A percentile compares a stretch with the other conserved stretches of the same genome.
Evolutionary conservation across 2,888 invertebrate species (phyloP).

Genomic region (Campopleginae sp.): DNA sequence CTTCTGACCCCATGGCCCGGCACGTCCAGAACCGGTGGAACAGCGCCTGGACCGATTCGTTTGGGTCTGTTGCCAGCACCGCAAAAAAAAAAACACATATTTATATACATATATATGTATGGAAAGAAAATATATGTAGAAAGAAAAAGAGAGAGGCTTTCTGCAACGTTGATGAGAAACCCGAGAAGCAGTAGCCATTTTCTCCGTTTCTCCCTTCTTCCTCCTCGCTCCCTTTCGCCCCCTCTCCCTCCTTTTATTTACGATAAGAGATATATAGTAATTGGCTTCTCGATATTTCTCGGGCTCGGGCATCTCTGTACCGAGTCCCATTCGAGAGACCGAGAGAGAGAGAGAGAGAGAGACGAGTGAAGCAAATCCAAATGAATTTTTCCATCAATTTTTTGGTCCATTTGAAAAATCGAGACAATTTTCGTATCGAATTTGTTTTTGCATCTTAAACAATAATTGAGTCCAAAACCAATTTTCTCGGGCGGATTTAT

Average conservation of each 20-base stretch:
- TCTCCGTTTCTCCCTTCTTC: slow-evolving; percentile 57
- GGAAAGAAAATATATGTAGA: slow-evolving; percentile 3
- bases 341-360: background rate
- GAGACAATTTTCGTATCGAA: too few relatives aligned
- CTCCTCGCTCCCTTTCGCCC: slow-evolving; percentile 37
- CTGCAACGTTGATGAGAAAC: slow-evolving; percentile 66
- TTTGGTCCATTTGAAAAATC: too few relatives aligned
- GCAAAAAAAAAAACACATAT: slow-evolving; percentile 9
- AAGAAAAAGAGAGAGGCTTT: background rate
- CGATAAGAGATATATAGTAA: background rate
- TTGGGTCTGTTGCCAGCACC: slow-evolving; percentile 35
- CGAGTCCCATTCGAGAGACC: background rate
- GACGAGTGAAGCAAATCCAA: background rate
- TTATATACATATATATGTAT: slow-evolving; percentile 25
- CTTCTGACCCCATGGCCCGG: slow-evolving; percentile 82
- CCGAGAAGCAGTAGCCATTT: slow-evolving; percentile 76
- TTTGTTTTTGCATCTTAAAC: too few relatives aligned
- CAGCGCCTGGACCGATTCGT: slow-evolving; percentile 49
- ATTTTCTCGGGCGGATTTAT: background rate
- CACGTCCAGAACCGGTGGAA: slow-evolving; percentile 82
- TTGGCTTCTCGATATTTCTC: slow-evolving; percentile 14
- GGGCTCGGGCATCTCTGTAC: background rate
- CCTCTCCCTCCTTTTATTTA: background rate
- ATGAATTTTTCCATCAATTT: too few relatives aligned
- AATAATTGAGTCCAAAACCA: too few relatives aligned